Percentiles rank a stretch among this genome's conserved stretches.
Evolutionary conservation across 1,140 invertebrate species (phyloP).

Genomic region (Tetramorium alpestre): DNA sequence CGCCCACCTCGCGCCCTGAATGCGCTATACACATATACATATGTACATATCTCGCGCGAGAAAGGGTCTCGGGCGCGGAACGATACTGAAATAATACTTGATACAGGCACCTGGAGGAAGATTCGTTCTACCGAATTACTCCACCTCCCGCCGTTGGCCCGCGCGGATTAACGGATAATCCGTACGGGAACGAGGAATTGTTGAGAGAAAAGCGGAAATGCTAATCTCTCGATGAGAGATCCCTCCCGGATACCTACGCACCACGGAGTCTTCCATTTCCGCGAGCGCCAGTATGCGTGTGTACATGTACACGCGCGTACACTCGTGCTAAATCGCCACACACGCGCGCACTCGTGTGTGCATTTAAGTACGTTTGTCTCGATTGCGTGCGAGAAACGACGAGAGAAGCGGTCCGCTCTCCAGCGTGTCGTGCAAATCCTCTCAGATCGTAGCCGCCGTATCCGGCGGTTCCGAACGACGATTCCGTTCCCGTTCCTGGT

Average conservation of each 20-base stretch:
- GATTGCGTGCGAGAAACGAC: conserved; percentile 75
- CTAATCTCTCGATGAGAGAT: conserved; percentile 85
- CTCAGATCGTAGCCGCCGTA: conserved; percentile 71
- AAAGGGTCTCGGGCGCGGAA: conserved; percentile 70
- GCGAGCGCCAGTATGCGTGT: conserved; percentile 47
- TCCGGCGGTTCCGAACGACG: conserved; percentile 63
- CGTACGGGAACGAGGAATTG: conserved; percentile 84
- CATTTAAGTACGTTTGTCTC: conserved; percentile 80
- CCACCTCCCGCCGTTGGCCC: conserved; percentile 67
- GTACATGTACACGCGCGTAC: background rate
- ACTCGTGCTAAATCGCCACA: conserved; percentile 58
- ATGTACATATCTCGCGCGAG: conserved; percentile 31
- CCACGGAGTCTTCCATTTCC: conserved; percentile 70
- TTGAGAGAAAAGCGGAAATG: conserved; percentile 85
- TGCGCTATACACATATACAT: conserved; percentile 13
- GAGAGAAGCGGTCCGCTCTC: conserved; percentile 72
- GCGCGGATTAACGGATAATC: conserved; percentile 85
- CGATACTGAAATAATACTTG: conserved; percentile 82
- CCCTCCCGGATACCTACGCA: conserved; percentile 77
- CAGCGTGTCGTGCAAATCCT: conserved; percentile 80
- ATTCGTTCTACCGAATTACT: conserved; percentile 74
- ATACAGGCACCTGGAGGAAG: conserved; percentile 76
- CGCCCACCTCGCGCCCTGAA: conserved; percentile 29
- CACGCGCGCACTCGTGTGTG: conserved; percentile 37
- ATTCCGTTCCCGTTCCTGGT: conserved; percentile 46